A percentile compares a stretch with the other conserved stretches of the same genome.
Conservation (phyloP, 2,113 vertebrate genomes). For the Anoura caudifer region DNA sequence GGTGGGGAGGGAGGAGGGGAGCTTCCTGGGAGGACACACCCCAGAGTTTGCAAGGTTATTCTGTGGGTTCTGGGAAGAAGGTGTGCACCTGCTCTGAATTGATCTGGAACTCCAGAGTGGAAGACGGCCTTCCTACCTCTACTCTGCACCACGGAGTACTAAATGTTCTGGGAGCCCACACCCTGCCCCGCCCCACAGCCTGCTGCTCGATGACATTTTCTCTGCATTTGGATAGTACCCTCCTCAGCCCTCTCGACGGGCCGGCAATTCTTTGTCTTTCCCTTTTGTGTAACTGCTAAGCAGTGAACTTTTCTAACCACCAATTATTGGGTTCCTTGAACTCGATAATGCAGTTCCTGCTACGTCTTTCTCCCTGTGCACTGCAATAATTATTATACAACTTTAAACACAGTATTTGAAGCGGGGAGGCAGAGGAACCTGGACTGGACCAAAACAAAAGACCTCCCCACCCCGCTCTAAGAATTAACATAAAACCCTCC, state of each 20-base stretch:
- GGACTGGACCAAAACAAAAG: background rate
- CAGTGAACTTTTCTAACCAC: background rate
- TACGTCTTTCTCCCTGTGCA: background rate
- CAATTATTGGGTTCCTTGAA: background rate
- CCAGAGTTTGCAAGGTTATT: constrained; percentile 47
- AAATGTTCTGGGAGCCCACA: background rate
- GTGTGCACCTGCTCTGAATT: constrained; percentile 48
- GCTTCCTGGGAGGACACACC: constrained; percentile 40
- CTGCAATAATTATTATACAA: background rate
- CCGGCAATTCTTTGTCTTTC: background rate
- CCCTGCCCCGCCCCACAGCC: background rate
- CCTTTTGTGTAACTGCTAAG: background rate
- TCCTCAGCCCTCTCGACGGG: background rate
- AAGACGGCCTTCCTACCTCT: background rate
- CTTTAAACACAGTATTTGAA: background rate
- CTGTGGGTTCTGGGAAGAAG: constrained; percentile 6
- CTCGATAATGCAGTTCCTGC: background rate
- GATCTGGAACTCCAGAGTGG: constrained; percentile 27
- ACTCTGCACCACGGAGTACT: background rate
- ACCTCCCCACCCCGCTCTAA: background rate
- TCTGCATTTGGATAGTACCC: background rate
- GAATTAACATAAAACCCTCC: background rate
- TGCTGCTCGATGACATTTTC: background rate
- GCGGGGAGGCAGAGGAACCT: background rate
- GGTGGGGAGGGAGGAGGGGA: background rate